Evolutionary conservation across 2,888 invertebrate species (phyloP).

Genomic region (Myopa tessellatipennis): DNA sequence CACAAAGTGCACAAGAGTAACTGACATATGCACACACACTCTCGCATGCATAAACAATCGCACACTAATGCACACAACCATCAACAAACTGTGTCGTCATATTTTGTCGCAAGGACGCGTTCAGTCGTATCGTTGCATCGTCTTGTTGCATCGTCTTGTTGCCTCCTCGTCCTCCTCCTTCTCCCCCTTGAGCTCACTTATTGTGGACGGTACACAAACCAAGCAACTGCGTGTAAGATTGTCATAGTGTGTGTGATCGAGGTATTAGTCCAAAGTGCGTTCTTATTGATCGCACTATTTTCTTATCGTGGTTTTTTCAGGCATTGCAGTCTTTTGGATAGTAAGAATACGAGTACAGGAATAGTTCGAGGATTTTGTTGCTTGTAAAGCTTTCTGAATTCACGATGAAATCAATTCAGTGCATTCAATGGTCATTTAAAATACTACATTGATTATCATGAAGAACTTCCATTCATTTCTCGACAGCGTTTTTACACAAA

Average conservation of each 20-base stretch:
- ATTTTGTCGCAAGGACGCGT: slow-evolving; percentile 6
- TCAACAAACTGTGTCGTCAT: background rate
- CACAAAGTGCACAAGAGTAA: background rate
- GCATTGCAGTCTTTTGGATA: too few species aligned
- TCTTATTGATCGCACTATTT: background rate
- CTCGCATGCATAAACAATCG: background rate
- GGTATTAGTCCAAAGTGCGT: background rate
- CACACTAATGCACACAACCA: slow-evolving; percentile 5
- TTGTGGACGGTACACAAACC: slow-evolving; percentile 12
- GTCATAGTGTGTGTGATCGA: background rate
- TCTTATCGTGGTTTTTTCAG: too few species aligned
- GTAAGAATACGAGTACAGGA: too few species aligned
- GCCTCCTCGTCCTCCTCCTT: background rate
- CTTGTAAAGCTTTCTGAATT: too few species aligned
- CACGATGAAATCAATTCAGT: too few species aligned
- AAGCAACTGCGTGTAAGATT: slow-evolving; percentile 19
- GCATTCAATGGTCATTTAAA: too few species aligned
- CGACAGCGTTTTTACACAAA: too few species aligned
- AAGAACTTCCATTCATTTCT: too few species aligned
- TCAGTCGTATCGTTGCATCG: background rate
- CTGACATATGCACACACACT: slow-evolving; percentile 1
- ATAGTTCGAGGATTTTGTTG: too few species aligned
- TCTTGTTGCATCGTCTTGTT: background rate
- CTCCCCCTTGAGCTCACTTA: slow-evolving; percentile 15
- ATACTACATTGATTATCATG: too few species aligned